Evolutionary conservation across 2,113 vertebrate species (phyloP).

Genomic region (Gobio gobio): DNA sequence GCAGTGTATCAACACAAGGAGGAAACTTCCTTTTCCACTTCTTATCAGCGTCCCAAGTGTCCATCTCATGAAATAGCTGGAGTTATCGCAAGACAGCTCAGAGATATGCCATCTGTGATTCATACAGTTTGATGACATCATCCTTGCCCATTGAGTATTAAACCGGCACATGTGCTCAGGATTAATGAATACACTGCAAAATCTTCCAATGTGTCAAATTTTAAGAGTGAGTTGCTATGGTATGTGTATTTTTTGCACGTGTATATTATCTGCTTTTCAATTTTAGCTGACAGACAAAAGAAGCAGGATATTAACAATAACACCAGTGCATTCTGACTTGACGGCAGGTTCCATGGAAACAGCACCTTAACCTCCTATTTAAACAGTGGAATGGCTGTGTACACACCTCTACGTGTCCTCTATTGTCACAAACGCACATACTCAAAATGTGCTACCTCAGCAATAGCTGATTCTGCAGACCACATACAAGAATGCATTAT

Average conservation of each 20-base stretch:
- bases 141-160: not conserved
- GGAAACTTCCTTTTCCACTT: constrained; percentile 34
- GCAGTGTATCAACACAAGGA: not conserved
- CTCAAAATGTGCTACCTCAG: constrained; percentile 37
- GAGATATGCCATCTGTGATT: constrained; percentile 43
- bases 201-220: not conserved
- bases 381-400: not conserved
- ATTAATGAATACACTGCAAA: not conserved
- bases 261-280: not conserved
- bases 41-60: constrained; percentile 50
- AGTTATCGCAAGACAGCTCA: not conserved
- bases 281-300: not conserved
- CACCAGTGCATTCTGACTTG: constrained; percentile 32
- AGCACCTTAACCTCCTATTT: not conserved
- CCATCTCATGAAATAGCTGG: constrained; percentile 31
- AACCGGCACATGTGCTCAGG: not conserved
- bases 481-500: constrained; percentile 54
- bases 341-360: not conserved
- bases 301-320: not conserved
- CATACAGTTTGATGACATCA: constrained; percentile 5
- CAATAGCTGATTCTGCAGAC: constrained; percentile 14
- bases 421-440: not conserved
- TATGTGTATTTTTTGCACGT: not conserved
- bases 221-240: not conserved
- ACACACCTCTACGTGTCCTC: constrained; percentile 28